Conservation (phyloP, 2,113 vertebrate genomes). For the Zingel zingel region DNA sequence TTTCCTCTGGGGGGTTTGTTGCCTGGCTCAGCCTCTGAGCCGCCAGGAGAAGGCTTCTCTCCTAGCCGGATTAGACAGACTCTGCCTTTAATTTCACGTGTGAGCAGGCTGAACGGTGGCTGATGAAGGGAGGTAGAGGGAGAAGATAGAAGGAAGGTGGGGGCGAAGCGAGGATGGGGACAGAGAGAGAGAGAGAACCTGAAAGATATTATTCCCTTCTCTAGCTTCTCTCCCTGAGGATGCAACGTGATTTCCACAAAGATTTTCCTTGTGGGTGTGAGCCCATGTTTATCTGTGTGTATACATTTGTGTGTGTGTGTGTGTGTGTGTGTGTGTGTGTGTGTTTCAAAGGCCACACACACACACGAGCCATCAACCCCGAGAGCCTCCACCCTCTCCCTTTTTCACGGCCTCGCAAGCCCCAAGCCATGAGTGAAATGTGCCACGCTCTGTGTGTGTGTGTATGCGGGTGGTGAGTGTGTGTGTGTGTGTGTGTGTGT, state of each 20-base stretch:
- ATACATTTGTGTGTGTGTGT: conserved; percentile 25
- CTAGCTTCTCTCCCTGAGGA: conserved; percentile 60
- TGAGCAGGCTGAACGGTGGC: conserved; percentile 73
- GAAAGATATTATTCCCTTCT: conserved; percentile 62
- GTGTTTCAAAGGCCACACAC: conserved; percentile 35
- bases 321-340: conserved; percentile 28
- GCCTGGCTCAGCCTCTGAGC: conserved; percentile 53
- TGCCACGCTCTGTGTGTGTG: conserved; percentile 57
- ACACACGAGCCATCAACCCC: conserved; percentile 47
- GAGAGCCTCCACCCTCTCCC: conserved; percentile 57
- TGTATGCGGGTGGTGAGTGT: conserved; percentile 28
- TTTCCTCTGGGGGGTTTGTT: conserved; percentile 52
- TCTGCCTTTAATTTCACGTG: conserved; percentile 87
- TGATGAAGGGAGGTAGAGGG: conserved; percentile 64
- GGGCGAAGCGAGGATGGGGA: conserved; percentile 1
- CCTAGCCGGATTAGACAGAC: conserved; percentile 78
- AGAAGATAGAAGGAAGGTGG: conserved; percentile 46
- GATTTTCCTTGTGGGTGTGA: conserved; percentile 63
- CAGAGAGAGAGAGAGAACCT: conserved; percentile 27
- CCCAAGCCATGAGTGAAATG: conserved; percentile 82
- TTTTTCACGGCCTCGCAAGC: conserved; percentile 74
- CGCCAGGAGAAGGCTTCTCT: conserved; percentile 57
- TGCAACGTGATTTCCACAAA: conserved; percentile 69
- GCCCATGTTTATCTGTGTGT: conserved; percentile 14
- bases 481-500: conserved; percentile 29